phyloP scores from a whole-genome alignment of 2,888 invertebrate genomes.

The Anoncus sp. region DNA sequence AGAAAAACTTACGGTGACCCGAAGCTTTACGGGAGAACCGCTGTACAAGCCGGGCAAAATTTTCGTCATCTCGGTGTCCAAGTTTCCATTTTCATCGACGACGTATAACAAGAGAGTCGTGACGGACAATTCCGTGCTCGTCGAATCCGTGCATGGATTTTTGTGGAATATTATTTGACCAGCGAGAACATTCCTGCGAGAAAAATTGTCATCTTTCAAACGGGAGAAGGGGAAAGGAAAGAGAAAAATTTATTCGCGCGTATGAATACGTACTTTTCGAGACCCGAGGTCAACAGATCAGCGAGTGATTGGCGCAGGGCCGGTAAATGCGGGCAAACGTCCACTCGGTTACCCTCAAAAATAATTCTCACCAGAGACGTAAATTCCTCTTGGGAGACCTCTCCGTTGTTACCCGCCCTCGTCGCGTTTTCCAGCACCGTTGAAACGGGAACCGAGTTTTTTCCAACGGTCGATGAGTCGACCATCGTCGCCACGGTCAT shows the following conservation, averaged over 20 bases:
- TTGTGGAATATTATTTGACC: slow-evolving; percentile 76
- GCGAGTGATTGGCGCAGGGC: slow-evolving; percentile 72
- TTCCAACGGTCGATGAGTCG: neutral
- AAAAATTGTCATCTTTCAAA: neutral
- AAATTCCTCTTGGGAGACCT: slow-evolving; percentile 68
- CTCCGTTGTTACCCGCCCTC: slow-evolving; percentile 9
- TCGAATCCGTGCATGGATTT: slow-evolving; percentile 73
- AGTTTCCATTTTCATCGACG: slow-evolving; percentile 75
- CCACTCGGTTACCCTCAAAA: slow-evolving; percentile 73
- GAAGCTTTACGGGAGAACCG: slow-evolving; percentile 70
- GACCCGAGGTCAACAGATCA: slow-evolving; percentile 68
- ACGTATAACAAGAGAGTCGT: slow-evolving; percentile 77
- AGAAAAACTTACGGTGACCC: slow-evolving; percentile 75
- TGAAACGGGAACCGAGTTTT: too few relatives aligned
- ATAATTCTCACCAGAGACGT: slow-evolving; percentile 75
- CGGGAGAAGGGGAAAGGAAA: neutral
- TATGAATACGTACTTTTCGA: slow-evolving; percentile 74
- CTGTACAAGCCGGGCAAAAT: slow-evolving; percentile 76
- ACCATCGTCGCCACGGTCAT: slow-evolving; percentile 53
- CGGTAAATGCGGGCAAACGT: slow-evolving; percentile 75
- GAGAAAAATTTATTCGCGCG: too few relatives aligned
- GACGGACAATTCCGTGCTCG: slow-evolving; percentile 66
- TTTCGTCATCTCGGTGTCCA: slow-evolving; percentile 77
- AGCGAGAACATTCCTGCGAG: slow-evolving; percentile 72
- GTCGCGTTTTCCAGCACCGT: too few relatives aligned